Percentiles rank a stretch among this genome's conserved stretches.
These are phyloP conservation scores for Mobula hypostoma DNA, from an alignment of 2,113 vertebrate genomes.

Conservation along the genomic window DNA sequence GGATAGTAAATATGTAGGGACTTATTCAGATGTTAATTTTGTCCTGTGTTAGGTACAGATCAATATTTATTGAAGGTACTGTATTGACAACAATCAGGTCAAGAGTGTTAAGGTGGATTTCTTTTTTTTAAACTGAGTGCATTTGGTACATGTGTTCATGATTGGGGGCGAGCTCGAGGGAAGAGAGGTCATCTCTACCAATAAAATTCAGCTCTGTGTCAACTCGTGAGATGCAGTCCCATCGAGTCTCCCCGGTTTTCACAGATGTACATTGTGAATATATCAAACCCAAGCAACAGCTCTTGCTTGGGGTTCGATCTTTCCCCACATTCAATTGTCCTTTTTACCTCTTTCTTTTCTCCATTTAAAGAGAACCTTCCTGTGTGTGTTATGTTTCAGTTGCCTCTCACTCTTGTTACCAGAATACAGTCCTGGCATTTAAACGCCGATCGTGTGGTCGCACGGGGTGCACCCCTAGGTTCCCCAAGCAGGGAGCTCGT, in stretches of 20 bases:
- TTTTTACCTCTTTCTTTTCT: no score
- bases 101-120: constrained; percentile 1
- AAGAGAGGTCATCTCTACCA: neutral
- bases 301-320: neutral
- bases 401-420: neutral
- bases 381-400: neutral
- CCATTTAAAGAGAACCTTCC: neutral
- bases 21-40: constrained; percentile 4
- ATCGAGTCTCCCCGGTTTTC: neutral
- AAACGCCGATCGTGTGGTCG: neutral
- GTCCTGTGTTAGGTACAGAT: constrained; percentile 26
- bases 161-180: neutral
- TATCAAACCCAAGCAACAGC: neutral
- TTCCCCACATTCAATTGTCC: no score
- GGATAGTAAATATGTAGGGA: neutral
- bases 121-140: neutral
- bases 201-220: neutral
- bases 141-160: neutral
- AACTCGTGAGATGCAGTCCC: neutral
- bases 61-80: constrained; percentile 33
- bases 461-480: neutral
- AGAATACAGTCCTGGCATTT: neutral
- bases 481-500: neutral
- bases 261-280: constrained; percentile 24
- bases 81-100: neutral